Percentiles rank a stretch among this genome's conserved stretches.
Conservation (phyloP, 1,140 invertebrate genomes). For the Berghia stephanieae region DNA sequence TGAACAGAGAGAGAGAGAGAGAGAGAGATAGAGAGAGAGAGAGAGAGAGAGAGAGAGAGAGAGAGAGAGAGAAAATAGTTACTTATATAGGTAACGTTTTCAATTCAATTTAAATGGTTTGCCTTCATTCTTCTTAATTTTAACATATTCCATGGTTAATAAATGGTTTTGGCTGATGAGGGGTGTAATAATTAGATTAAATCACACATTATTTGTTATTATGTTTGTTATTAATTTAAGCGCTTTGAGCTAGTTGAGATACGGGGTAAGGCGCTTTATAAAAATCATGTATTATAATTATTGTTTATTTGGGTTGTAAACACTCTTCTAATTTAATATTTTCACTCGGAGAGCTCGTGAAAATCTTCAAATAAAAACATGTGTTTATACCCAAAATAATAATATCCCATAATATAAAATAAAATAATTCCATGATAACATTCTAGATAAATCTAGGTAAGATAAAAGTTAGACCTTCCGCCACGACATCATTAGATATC, state of each 20-base stretch:
- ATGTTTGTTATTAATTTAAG: slow-evolving; percentile 2
- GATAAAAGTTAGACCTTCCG: neutral
- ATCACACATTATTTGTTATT: slow-evolving; percentile 7
- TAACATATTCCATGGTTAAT: neutral
- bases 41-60: slow-evolving; percentile 6
- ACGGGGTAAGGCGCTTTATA: too few relatives aligned
- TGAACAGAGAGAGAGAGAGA: too few relatives aligned
- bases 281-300: too few relatives aligned
- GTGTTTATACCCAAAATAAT: too few relatives aligned
- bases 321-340: too few relatives aligned
- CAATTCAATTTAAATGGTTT: neutral
- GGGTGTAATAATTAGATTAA: neutral
- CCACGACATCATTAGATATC: neutral
- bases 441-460: too few relatives aligned
- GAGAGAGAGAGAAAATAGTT: neutral
- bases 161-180: neutral
- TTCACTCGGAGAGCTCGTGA: too few relatives aligned
- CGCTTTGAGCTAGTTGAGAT: too few relatives aligned
- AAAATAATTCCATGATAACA: too few relatives aligned
- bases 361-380: too few relatives aligned
- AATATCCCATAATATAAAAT: too few relatives aligned
- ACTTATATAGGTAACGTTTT: neutral
- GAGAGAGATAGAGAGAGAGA: slow-evolving; percentile 13
- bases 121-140: too few relatives aligned
- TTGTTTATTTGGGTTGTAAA: neutral